A percentile compares a stretch with the other conserved stretches of the same genome.
phyloP scores from a whole-genome alignment of 2,797 vertebrate species.

The Urocyon cinereoargenteus region DNA sequence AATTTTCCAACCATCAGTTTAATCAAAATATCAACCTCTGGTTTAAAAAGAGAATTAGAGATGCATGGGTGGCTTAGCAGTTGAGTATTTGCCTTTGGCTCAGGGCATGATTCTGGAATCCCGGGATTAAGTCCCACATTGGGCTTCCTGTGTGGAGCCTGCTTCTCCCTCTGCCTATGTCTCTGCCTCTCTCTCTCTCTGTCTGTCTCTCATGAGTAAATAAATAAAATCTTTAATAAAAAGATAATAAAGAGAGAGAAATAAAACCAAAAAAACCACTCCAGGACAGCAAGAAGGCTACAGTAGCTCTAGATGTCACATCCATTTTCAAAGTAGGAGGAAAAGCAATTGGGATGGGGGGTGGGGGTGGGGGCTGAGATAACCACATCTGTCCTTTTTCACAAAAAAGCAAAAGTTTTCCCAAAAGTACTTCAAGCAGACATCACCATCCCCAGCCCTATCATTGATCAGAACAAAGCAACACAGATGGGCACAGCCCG shows the following conservation, averaged over 20 bases:
- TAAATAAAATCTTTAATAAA: no score
- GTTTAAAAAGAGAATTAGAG: conserved; percentile 9
- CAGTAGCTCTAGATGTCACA: background rate
- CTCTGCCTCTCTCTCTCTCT: no score
- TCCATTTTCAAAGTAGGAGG: background rate
- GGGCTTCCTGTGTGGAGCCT: no score
- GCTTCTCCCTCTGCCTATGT: no score
- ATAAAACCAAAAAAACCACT: background rate
- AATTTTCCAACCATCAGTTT: background rate
- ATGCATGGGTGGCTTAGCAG: no score
- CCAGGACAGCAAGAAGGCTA: conserved; percentile 3
- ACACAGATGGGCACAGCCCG: background rate
- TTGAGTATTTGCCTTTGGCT: no score
- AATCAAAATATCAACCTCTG: background rate
- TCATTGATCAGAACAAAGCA: background rate
- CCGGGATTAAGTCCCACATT: no score
- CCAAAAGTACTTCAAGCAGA: background rate
- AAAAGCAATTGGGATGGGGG: background rate
- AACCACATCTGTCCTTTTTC: conserved; percentile 16
- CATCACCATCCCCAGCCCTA: rapidly evolving
- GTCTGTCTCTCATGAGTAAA: no score
- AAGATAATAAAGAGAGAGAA: background rate
- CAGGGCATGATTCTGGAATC: no score
- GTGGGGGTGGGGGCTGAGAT: background rate
- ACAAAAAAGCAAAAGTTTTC: background rate